phyloP scores from a whole-genome alignment of 1,140 invertebrate species.

The Probaryconus sp. region DNA sequence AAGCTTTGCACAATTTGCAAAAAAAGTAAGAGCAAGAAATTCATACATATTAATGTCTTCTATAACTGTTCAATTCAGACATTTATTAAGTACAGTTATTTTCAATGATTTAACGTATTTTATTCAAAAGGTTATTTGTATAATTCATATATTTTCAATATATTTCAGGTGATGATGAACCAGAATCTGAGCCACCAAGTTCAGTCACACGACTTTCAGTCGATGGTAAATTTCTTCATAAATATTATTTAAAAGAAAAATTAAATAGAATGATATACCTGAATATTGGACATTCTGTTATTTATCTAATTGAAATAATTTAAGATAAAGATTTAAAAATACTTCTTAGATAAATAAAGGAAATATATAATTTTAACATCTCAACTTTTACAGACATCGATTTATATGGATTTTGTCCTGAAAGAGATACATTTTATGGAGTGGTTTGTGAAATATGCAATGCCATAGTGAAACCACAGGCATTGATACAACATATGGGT shows the following conservation, averaged over 20 bases:
- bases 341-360: too few relatives aligned
- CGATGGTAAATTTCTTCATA: conserved; percentile 68
- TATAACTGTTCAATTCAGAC: too few relatives aligned
- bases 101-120: too few relatives aligned
- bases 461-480: conserved; percentile 82
- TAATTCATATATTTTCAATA: conserved; percentile 13
- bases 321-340: too few relatives aligned
- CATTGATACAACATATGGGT: conserved; percentile 79
- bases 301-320: too few relatives aligned
- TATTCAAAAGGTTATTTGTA: too few relatives aligned
- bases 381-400: conserved; percentile 78
- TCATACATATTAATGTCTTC: too few relatives aligned
- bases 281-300: too few relatives aligned
- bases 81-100: background rate
- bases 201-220: conserved; percentile 74
- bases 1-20: too few relatives aligned
- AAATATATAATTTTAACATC: too few relatives aligned
- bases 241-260: background rate
- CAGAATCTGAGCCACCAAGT: conserved; percentile 70
- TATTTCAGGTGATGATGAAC: conserved; percentile 74
- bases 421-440: conserved; percentile 81
- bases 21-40: too few relatives aligned
- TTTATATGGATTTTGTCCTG: conserved; percentile 82
- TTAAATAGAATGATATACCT: too few relatives aligned
- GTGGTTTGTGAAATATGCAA: conserved; percentile 83